Percentiles rank a stretch among this genome's conserved stretches.
Conservation (phyloP, 2,888 invertebrate genomes). For the Ormyrus rosae region DNA sequence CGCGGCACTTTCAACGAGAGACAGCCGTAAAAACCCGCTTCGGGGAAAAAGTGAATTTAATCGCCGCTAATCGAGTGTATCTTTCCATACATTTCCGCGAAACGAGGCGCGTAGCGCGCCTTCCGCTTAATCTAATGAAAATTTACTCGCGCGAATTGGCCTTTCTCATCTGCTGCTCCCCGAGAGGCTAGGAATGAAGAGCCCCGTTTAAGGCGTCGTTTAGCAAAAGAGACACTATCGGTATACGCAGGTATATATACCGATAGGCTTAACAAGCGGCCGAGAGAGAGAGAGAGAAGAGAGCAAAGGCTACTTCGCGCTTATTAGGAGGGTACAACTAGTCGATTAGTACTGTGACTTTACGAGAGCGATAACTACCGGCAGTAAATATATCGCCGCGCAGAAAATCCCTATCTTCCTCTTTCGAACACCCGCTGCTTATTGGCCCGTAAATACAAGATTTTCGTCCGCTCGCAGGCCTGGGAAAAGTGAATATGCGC, state of each 20-base stretch:
- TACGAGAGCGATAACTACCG: constrained; percentile 27
- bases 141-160: constrained; percentile 5
- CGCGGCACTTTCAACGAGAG: too few species aligned
- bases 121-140: constrained; percentile 39
- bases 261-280: too few species aligned
- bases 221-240: constrained; percentile 12
- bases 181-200: background rate
- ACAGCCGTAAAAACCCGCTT: too few species aligned
- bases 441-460: constrained; percentile 39
- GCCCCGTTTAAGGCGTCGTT: constrained; percentile 12
- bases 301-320: constrained; percentile 13
- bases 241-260: background rate
- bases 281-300: background rate
- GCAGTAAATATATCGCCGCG: constrained; percentile 37
- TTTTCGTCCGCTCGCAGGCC: constrained; percentile 32
- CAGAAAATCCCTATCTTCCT: constrained; percentile 31
- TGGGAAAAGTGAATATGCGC: constrained; percentile 33
- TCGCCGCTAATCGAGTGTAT: too few species aligned
- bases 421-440: constrained; percentile 4
- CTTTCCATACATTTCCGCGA: constrained; percentile 8
- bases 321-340: constrained; percentile 15
- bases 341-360: constrained; percentile 43
- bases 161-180: constrained; percentile 9
- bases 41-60: too few species aligned
- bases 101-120: background rate